Evolutionary conservation across 2,888 invertebrate species (phyloP).

Genomic region (Xylocampa areola): DNA sequence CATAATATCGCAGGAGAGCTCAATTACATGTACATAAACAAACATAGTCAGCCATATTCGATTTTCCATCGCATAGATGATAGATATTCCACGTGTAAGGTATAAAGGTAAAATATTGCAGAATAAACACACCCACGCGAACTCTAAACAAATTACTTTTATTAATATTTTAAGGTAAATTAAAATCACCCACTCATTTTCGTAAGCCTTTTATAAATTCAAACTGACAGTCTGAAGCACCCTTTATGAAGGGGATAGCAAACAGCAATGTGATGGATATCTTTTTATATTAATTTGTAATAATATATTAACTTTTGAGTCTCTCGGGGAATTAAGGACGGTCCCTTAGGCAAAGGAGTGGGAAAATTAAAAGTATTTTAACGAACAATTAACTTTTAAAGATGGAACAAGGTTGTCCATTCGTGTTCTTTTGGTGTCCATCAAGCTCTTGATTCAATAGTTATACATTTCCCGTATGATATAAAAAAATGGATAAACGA

Average conservation of each 20-base stretch:
- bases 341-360: neutral
- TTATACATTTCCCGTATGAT: too few relatives aligned
- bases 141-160: neutral
- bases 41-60: conserved; percentile 30
- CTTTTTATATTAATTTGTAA: conserved; percentile 24
- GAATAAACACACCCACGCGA: conserved; percentile 8
- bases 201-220: neutral
- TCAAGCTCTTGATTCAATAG: too few relatives aligned
- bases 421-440: too few relatives aligned
- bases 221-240: conserved; percentile 7
- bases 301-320: conserved; percentile 10
- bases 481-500: too few relatives aligned
- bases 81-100: conserved; percentile 31
- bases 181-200: conserved; percentile 4
- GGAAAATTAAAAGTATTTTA: conserved; percentile 20
- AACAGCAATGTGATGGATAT: conserved; percentile 15
- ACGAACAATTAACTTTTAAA: conserved; percentile 36
- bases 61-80: conserved; percentile 9
- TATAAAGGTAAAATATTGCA: conserved; percentile 24
- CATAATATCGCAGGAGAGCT: conserved; percentile 23
- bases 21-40: conserved; percentile 42
- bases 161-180: neutral
- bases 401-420: too few relatives aligned
- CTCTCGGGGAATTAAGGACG: neutral
- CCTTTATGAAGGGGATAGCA: conserved; percentile 16